Conservation (phyloP, 2,888 invertebrate species). For the Dichetophora obliterata region DNA sequence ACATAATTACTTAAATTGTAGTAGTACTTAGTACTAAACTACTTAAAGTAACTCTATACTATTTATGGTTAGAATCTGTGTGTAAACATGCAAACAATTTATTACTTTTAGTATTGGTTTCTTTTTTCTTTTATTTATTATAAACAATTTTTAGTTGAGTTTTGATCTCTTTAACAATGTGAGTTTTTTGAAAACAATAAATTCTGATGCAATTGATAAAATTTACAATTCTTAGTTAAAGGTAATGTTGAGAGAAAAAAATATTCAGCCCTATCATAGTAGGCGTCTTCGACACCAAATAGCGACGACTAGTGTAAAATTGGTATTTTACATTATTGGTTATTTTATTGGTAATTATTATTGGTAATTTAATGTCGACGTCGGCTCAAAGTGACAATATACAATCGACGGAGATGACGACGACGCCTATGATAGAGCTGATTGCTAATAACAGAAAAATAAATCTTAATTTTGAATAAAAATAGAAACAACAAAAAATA, state of each 20-base stretch:
- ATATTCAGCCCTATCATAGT: no score
- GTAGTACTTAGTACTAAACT: slow-evolving; percentile 1
- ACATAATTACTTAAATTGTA: neutral
- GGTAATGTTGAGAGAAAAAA: neutral
- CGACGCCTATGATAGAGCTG: no score
- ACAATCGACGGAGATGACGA: no score
- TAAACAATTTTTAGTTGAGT: neutral
- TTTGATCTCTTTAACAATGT: slow-evolving; percentile 23
- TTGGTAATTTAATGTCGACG: no score
- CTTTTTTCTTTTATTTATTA: slow-evolving; percentile 5
- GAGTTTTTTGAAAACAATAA: slow-evolving; percentile 31
- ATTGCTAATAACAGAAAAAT: neutral
- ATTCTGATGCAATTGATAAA: neutral
- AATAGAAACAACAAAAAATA: neutral
- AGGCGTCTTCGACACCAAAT: no score
- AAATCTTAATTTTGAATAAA: neutral
- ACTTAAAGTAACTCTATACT: neutral
- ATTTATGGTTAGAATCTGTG: neutral
- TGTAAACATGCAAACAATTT: neutral
- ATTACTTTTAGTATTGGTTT: neutral
- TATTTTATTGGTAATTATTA: no score
- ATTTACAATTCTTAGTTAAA: slow-evolving; percentile 4
- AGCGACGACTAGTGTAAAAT: no score
- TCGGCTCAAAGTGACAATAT: no score
- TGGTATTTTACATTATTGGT: no score